A percentile compares a stretch with the other conserved stretches of the same genome.
Conservation (phyloP, 1,140 invertebrate genomes). For the Heliconius melpomene region DNA sequence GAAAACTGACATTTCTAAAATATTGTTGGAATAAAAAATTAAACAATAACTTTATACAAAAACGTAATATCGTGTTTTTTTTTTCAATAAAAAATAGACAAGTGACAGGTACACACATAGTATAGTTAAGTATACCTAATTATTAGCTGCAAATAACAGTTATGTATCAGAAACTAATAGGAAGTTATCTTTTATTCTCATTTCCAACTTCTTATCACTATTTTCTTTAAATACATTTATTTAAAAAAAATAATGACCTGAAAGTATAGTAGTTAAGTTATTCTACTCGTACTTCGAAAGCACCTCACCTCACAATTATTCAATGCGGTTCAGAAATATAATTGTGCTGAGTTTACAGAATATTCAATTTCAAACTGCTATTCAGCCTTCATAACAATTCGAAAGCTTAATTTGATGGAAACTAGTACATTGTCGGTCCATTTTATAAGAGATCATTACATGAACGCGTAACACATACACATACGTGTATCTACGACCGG, state of each 20-base stretch:
- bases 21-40: background rate
- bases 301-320: background rate
- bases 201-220: background rate
- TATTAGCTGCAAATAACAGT: background rate
- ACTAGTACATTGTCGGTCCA: slow-evolving; percentile 3
- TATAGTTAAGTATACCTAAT: background rate
- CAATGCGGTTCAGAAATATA: background rate
- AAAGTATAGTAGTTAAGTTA: too few relatives aligned
- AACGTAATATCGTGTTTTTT: background rate
- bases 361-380: background rate
- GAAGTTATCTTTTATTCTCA: background rate
- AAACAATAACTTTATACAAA: slow-evolving; percentile 1
- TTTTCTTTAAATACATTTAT: too few relatives aligned
- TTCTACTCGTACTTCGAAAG: too few relatives aligned
- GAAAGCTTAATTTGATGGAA: background rate
- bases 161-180: slow-evolving; percentile 5
- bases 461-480: background rate
- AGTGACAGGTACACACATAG: background rate
- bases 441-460: slow-evolving; percentile 1
- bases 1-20: background rate
- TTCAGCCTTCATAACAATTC: background rate
- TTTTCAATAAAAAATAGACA: background rate
- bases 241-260: too few relatives aligned
- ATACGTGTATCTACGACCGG: background rate
- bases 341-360: background rate